Evolutionary conservation across 2,797 vertebrate species (phyloP), one percentile per base, ranked within the genome.

Genomic region (Phoebastria nigripes): DNA sequence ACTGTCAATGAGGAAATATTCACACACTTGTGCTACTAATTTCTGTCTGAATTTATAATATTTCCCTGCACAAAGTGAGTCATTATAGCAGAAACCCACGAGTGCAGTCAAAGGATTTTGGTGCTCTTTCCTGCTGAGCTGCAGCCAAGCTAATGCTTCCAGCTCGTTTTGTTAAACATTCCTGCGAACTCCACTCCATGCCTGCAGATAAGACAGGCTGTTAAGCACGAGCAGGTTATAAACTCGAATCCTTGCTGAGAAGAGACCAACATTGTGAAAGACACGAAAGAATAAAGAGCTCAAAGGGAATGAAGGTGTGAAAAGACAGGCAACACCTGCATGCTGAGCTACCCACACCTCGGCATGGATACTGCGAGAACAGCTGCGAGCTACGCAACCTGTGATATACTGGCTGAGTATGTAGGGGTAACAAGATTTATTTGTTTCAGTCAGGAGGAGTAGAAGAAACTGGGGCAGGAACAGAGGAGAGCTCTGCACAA

Each of bases 351-450:
- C 79, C 74, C 42, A 4, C 51, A 31, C 15, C 39, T 54, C 5
- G 2, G 46, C 73, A 35, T 1, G 24, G 46, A 11, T 19, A 8
- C 61, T 2, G 33, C 8, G 3, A 26, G 67, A 26, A 2, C 52
- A 41, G n/a, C 58, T 55, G 49, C 0, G 4, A 42, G 12, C 21
- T 3, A 0, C 22, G 21, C 33, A 16, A 1, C 37, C 62, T 11
- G 39, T 1, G 31, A 14, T 6, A 3, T 0, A 3, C 25, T 1
- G 21, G 25, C 22, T 6, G 66, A 25, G 62, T 2, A 2, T 3
- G 25, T 1, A 20, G 41, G 63, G 25, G 8, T 7, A 17, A 28
- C 22, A 3, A 11, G 20, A 52, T 59, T 66, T 41, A 12, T n/a
- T 71, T 41, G 44, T 28, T 70, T 54, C 44, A 13, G 37, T 15